Percentiles rank a stretch among this genome's conserved stretches.
Conservation (phyloP, 1,140 invertebrate species). For the Sycobia sp. region DNA sequence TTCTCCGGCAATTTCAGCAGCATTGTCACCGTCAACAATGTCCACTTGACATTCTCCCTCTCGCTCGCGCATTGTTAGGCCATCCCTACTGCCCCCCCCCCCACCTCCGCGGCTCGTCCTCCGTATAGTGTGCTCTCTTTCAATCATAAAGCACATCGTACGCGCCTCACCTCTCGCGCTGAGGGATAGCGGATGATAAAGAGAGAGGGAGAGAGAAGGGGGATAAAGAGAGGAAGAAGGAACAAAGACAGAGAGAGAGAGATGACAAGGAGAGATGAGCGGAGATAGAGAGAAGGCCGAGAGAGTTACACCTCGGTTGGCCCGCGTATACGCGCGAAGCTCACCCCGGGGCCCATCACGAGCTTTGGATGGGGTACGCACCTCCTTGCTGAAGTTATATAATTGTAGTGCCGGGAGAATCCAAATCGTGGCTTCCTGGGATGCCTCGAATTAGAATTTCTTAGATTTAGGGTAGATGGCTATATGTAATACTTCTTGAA, state of each 20-base stretch:
- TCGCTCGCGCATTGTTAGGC: slow-evolving; percentile 54
- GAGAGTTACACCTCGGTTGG: slow-evolving; percentile 8
- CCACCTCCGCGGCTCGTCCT: neutral
- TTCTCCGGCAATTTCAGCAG: slow-evolving; percentile 63
- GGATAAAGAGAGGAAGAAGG: neutral
- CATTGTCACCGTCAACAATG: slow-evolving; percentile 64
- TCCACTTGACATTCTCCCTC: slow-evolving; percentile 62
- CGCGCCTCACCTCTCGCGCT: slow-evolving; percentile 37
- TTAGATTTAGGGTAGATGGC: too few relatives aligned
- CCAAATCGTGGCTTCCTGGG: too few relatives aligned
- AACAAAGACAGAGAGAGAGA: neutral
- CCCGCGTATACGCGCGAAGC: too few relatives aligned
- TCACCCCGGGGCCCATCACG: too few relatives aligned
- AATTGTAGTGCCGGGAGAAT: too few relatives aligned
- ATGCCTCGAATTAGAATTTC: too few relatives aligned
- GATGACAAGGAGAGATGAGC: neutral
- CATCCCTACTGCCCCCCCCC: slow-evolving; percentile 26
- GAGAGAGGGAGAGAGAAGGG: slow-evolving; percentile 3
- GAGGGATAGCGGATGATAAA: neutral
- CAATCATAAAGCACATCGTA: slow-evolving; percentile 59
- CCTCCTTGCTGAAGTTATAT: too few relatives aligned
- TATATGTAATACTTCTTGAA: too few relatives aligned
- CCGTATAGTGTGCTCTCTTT: slow-evolving; percentile 56
- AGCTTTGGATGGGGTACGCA: too few relatives aligned
- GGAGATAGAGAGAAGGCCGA: too few relatives aligned